A percentile compares a stretch with the other conserved stretches of the same genome.
These are phyloP conservation scores for Agapornis roseicollis DNA, from an alignment of 2,113 vertebrate genomes.

Conservation along the genomic window DNA sequence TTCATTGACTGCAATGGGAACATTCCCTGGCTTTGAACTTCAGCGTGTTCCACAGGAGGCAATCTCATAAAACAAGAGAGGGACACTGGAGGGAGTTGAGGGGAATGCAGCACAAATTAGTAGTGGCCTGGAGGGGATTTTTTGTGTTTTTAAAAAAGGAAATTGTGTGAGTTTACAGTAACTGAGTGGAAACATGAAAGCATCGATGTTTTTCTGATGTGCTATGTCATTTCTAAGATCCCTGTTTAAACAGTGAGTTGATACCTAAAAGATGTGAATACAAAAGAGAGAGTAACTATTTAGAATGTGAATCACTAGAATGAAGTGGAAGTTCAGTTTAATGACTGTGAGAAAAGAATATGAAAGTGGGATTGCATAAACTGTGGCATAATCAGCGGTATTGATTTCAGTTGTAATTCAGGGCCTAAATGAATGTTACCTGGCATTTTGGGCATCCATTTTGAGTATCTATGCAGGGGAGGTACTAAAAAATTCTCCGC, in stretches of 20 bases:
- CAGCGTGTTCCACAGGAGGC: not conserved
- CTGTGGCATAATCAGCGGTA: not conserved
- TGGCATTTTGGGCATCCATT: not conserved
- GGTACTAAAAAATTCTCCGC: not conserved
- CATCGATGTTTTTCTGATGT: not conserved
- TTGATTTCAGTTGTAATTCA: not conserved
- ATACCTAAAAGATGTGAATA: not conserved
- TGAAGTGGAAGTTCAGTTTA: not conserved
- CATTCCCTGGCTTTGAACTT: constrained; percentile 40
- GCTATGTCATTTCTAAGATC: not conserved
- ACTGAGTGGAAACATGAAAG: not conserved
- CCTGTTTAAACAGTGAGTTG: not conserved
- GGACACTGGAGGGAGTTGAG: not conserved
- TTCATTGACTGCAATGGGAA: constrained; percentile 15
- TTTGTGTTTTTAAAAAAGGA: constrained; percentile 3
- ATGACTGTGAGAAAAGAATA: not conserved
- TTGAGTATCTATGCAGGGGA: not conserved
- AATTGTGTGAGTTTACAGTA: not conserved
- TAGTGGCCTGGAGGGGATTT: constrained; percentile 1
- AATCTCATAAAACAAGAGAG: constrained; percentile 20
- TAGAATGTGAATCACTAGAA: not conserved
- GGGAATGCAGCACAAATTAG: not conserved
- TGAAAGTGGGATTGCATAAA: not conserved
- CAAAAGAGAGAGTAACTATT: not conserved
- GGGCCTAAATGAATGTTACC: not conserved